Evolutionary conservation across 2,797 vertebrate species (phyloP).

Genomic region (Danio jaintianensis): DNA sequence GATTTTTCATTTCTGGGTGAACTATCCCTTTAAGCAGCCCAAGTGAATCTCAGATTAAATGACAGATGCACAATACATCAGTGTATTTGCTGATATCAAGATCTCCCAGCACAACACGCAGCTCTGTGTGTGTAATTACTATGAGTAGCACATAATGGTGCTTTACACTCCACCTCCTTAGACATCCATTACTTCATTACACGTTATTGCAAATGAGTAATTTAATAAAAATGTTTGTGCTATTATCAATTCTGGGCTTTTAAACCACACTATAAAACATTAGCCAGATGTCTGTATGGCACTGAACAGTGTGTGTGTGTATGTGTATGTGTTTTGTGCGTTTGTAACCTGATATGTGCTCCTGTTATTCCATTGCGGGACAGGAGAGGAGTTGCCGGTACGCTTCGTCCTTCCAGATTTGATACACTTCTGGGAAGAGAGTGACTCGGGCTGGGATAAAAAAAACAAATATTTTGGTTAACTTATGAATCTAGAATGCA

Average conservation of each 20-base stretch:
- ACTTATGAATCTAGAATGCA: neutral
- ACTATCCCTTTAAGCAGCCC: neutral
- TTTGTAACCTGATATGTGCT: slow-evolving; percentile 61
- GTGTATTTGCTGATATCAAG: neutral
- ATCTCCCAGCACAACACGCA: slow-evolving; percentile 7
- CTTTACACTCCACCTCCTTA: slow-evolving; percentile 22
- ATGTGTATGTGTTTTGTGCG: slow-evolving; percentile 3
- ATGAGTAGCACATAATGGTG: slow-evolving; percentile 37
- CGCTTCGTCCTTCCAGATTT: slow-evolving; percentile 82
- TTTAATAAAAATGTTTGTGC: slow-evolving; percentile 50
- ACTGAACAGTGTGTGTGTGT: neutral
- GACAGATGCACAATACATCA: neutral
- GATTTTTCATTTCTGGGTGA: neutral
- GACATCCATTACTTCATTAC: slow-evolving; percentile 47
- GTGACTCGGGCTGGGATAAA: slow-evolving; percentile 73
- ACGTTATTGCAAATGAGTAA: slow-evolving; percentile 35
- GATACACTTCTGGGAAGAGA: slow-evolving; percentile 79
- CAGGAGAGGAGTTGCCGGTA: slow-evolving; percentile 81
- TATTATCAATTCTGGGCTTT: slow-evolving; percentile 43
- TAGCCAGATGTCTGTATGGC: slow-evolving; percentile 3
- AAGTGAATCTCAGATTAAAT: neutral
- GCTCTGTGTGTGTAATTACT: slow-evolving; percentile 39
- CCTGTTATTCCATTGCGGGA: slow-evolving; percentile 66
- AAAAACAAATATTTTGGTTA: neutral
- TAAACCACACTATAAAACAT: slow-evolving; percentile 33